Percentiles rank a stretch among this genome's conserved stretches.
Evolutionary conservation across 2,113 vertebrate species (phyloP).

Genomic region (Nannospalax galili): DNA sequence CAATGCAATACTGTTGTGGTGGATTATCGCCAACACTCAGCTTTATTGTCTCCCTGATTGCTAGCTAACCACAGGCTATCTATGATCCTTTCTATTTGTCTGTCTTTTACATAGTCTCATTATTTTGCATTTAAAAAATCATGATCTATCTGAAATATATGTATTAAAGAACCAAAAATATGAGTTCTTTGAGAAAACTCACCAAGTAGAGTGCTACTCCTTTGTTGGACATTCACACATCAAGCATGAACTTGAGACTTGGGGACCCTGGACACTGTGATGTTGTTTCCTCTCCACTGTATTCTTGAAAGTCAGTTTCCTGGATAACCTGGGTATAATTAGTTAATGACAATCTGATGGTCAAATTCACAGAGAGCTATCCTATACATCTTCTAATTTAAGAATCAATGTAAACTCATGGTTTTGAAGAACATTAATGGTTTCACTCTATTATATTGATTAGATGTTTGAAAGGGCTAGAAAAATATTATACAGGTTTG

Average conservation of each 20-base stretch:
- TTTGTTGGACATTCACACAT: not conserved
- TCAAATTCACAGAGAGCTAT: not conserved
- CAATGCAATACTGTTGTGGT: not conserved
- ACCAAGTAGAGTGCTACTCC: not conserved
- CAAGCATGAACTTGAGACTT: not conserved
- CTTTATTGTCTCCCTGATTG: not conserved
- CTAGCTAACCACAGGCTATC: not conserved
- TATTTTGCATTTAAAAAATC: not conserved
- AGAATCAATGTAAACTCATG: not conserved
- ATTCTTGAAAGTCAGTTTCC: not conserved
- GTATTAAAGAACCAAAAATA: not conserved
- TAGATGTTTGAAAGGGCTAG: constrained; percentile 59
- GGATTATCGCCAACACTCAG: not conserved
- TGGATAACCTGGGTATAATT: not conserved
- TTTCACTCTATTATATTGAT: constrained; percentile 42
- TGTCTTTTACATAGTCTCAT: not conserved
- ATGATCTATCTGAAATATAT: not conserved
- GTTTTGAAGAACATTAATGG: constrained; percentile 5
- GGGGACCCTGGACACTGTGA: not conserved
- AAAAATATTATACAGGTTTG: constrained; percentile 70
- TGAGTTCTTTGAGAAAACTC: not conserved
- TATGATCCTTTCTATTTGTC: not conserved
- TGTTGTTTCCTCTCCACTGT: not conserved
- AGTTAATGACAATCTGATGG: not conserved
- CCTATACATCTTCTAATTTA: not conserved